Base-by-base conservation (phyloP, 2,113 vertebrate genomes). In the Tenebrosternarchus preto region DNA sequence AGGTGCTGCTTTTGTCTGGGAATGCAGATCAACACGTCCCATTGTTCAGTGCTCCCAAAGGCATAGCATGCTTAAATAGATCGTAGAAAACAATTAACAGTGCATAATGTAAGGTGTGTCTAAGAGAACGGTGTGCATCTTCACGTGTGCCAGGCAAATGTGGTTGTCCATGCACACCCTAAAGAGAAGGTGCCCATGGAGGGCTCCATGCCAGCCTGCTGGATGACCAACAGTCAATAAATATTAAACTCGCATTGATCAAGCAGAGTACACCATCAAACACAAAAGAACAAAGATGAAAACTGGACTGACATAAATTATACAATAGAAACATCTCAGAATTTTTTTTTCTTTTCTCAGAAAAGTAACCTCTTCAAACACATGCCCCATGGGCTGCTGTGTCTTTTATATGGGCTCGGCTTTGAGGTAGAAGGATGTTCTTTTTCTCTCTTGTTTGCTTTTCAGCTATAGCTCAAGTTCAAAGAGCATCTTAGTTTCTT, bases 241-340 rank as follows among this genome's bases (percentile, higher is more conserved):
- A 81, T 80, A 83, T 85, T 83, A 78, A 81, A 79, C 50, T 20
- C 39, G 46, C 59, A 24, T 31, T 29, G 73, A 82, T 82, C 78
- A 86, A 79, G 72, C 43, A 16, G 59, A 36, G 80, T 1, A 27
- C 68, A 60, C 59, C 60, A 84, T 86, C 84, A 88, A 85, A 86
- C 60, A 20, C 72, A 31, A 64, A 50, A 64, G 22, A 72, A 53
- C 60, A 80, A 80, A 82, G 31, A 55, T 33, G n/a, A 78, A 78
- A 68, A 64, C 29, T 64, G 60, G 61, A 67, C 74, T 31, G 69
- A 63, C 63, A 85, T 85, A 55, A 84, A 88, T 84, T 83, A 83
- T 82, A 79, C 27, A 87, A 78, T 59, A 80, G 25, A 69, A 79
- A 72, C 61, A 71, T 76, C 66, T 80, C 59, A 39, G 61, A 78